Base-by-base conservation (phyloP, 2,888 invertebrate genomes). In the Ceramica pisi region DNA sequence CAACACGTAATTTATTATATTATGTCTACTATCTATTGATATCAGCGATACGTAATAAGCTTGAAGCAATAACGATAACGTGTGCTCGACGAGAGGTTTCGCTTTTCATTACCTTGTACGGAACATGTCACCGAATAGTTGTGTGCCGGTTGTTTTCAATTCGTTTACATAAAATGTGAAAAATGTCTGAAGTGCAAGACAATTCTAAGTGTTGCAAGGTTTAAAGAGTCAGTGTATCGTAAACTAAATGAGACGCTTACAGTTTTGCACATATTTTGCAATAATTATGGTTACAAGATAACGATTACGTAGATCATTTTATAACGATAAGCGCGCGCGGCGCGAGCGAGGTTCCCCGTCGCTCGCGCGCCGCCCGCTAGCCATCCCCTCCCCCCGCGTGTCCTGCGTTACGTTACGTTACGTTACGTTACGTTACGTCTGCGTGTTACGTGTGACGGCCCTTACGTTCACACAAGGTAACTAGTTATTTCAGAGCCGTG, bases 251-350 rank as follows among this genome's bases (percentile, higher is more conserved):
- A 94, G 92, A 93, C 90, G 94, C 95, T 95, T 95, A 94, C 94
- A 89, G 92, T 94, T 95, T 94, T 94, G 95, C 95, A 95, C 95
- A 93, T 94, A 92, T 95, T 95, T 94, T 94, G 95, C 95, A 95
- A 95, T 94, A 93, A 93, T 92, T 93, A 93, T 91, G 90, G 87
- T 92, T 91, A 94, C 91, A 91, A 81, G 88, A 92, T 92, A 92
- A 90, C 87, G 88, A 91, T 92, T 92, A 93, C 90, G 90, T 94
- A 94, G 92, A 92, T 93, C 92, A 88, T 92, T 93, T 92, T 91
- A 83, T 90, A 89, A 87, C 81, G 82, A 81, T 77, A 67, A 67
- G n/a, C 62, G 88, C 79, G 91, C 87, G 90, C 86, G 86, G 92
- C 68, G 87, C 87, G 87, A 85, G 91, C 89, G 92, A 87, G 80